A percentile compares a stretch with the other conserved stretches of the same genome.
These are phyloP conservation scores for Brachionus sp. DNA, from an alignment of 1,140 invertebrate genomes.

Conservation along the genomic window DNA sequence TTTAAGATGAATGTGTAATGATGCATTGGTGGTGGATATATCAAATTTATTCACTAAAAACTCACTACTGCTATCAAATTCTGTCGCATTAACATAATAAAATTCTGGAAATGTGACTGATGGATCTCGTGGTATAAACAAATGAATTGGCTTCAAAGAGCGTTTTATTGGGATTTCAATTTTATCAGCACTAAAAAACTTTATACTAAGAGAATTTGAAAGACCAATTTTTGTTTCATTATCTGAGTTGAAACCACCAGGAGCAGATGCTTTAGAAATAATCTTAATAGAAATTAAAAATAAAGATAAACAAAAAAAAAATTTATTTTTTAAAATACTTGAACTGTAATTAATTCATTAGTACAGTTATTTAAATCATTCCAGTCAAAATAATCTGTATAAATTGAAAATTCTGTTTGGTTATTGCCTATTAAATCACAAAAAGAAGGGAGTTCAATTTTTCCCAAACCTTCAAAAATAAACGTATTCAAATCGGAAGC, in stretches of 20 bases:
- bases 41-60: constrained; percentile 7
- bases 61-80: not conserved
- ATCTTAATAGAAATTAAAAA: constrained; percentile 12
- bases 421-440: not conserved
- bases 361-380: constrained; percentile 13
- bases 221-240: constrained; percentile 24
- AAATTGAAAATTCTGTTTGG: not conserved
- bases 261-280: not conserved
- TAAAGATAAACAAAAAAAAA: not conserved
- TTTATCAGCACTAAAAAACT: constrained; percentile 13
- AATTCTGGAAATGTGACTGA: not conserved
- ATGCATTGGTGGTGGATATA: constrained; percentile 21
- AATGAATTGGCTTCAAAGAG: not conserved
- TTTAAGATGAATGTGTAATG: constrained; percentile 14
- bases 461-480: not conserved
- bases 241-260: constrained; percentile 32
- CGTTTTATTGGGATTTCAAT: constrained; percentile 22
- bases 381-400: not conserved
- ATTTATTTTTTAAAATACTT: not conserved
- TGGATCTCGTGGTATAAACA: constrained; percentile 33
- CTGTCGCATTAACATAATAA: not conserved
- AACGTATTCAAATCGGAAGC: not conserved
- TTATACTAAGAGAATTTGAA: constrained; percentile 33
- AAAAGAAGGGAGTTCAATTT: constrained; percentile 3
- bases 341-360: not conserved